Conservation (phyloP, 1,140 invertebrate genomes). For the Heterodera carotae region DNA sequence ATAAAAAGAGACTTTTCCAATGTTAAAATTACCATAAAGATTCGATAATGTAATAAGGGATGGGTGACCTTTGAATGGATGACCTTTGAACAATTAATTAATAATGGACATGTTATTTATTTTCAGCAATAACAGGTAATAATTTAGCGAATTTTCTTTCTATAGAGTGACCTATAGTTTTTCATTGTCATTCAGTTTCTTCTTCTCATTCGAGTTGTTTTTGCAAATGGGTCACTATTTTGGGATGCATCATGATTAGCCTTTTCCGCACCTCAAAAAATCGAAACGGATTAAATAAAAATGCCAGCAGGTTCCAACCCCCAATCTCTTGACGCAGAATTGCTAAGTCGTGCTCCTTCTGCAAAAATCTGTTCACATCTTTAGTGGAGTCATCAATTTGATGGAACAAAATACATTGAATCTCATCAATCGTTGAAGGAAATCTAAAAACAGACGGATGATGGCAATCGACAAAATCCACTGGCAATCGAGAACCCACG, state of each 20-base stretch:
- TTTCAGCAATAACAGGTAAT: too few relatives aligned
- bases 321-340: background rate
- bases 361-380: background rate
- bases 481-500: too few relatives aligned
- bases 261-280: background rate
- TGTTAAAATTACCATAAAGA: background rate
- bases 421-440: background rate
- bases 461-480: background rate
- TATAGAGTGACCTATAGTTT: too few relatives aligned
- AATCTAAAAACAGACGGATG: background rate
- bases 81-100: too few relatives aligned
- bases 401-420: background rate
- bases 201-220: too few relatives aligned
- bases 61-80: too few relatives aligned
- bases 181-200: too few relatives aligned
- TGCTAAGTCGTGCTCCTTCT: constrained; percentile 12
- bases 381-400: background rate
- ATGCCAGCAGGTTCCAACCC: background rate
- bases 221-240: too few relatives aligned
- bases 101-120: too few relatives aligned
- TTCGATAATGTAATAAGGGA: too few relatives aligned
- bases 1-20: background rate
- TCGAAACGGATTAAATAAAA: background rate
- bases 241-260: too few relatives aligned
- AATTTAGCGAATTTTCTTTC: too few relatives aligned